Evolutionary conservation across 2,888 invertebrate species (phyloP), one percentile per base, ranked within the genome.

Genomic region (Ryuthela nishihirai): DNA sequence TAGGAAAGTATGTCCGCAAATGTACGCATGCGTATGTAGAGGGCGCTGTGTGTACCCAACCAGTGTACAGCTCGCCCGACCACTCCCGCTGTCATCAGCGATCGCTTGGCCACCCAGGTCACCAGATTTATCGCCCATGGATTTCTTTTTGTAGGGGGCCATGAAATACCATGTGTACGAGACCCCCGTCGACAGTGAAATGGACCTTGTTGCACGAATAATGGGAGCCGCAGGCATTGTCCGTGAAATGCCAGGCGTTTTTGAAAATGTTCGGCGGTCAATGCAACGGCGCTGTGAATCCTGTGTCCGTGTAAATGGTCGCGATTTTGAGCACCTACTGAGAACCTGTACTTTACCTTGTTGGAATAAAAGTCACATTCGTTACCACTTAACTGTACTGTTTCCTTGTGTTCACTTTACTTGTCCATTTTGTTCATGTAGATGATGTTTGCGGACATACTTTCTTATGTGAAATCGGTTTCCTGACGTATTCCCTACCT

Each of bases 251-350:
- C 42, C 25, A 24, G 1, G 25, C 25, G 15, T 42, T 42, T 42
- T 24, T 24, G 42, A 42, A 26, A 42, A 42, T 26, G 25, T 42
- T 42, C 7, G 9, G 15, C 2, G 42, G 24, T 42, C 39, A 39
- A 39, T 6, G 4, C 5, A 4, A 20, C 20, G 39, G 21, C 42
- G 3, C 0, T 42, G 42, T 26, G 42, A 42, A 26, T 9, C 25
- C 15, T 25, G 42, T 26, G 26, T 42, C 25, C 24, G 25, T 25
- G 24, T 42, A 25, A 26, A 24, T 25, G 25, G 25, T 42, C 26
- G 42, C 5, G 25, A 42, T 15, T 42, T 42, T 26, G 42, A 42
- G 1, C 42, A 42, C 42, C 42, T 42, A 26, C 25, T 42, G 24
- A 24, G 4, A 42, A 24, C 20, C 15, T 36, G 9, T 39, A 20